Evolutionary conservation across 2,113 vertebrate species (phyloP), one percentile per base, ranked within the genome.

Genomic region (Lasiurus borealis): DNA sequence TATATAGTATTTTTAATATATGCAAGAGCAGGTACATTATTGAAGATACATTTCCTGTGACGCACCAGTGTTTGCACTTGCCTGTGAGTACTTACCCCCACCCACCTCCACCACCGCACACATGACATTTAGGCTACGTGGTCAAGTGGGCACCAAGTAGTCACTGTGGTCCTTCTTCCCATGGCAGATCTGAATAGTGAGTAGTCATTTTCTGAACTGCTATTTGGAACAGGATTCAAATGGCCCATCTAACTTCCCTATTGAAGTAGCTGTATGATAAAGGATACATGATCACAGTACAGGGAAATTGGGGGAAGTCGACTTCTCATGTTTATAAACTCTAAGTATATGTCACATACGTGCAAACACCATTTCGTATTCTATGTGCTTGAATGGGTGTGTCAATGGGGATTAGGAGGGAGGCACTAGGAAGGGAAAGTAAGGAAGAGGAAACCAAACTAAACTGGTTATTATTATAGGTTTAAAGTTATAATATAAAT

Each of bases 31-130:
- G 64, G 11, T 62, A 48, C 11, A 1, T 5, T 19, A 71, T 36
- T 76, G 46, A 44, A 46, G 80, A 31, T 76, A 23, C 1, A 40
- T 36, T 57, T 77, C 19, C 2, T 48, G 5, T 23, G 23, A 12
- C 52, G 10, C 3, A 31, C 0, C 76, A 18, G 34, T 31, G 10
- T 78, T 18, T 71, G 25, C 27, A 4, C 0, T 14, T 6, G 4
- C 5, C 36, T 64, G 0, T 57, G 14, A 50, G 3, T 19, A 5
- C 8, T n/a, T 69, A 44, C 0, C 0, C 14, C 34, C 7, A 10
- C 13, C 4, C 0, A 46, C 21, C 4, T 23, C 15, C 5, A 29
- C 36, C 5, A 7, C 14, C 29, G 52, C 19, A 72, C 6, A 12
- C 1, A n/a, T 31, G 44, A 2, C 27, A 44, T 36, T 77, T 62